A percentile compares a stretch with the other conserved stretches of the same genome.
Conservation (phyloP, 2,113 vertebrate species). For the Lampris megalopsis region DNA sequence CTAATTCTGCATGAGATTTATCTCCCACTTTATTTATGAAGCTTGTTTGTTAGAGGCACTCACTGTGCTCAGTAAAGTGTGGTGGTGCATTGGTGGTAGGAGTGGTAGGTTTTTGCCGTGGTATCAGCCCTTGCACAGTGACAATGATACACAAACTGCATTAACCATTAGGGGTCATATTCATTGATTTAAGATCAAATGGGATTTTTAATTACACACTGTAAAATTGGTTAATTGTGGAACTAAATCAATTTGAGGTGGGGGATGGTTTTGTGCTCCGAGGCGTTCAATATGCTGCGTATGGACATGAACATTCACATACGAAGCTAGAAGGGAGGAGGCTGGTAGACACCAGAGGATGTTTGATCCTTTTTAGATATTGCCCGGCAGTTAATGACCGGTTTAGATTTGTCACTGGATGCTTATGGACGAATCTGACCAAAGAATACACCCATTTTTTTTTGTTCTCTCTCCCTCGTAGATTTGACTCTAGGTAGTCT, state of each 20-base stretch:
- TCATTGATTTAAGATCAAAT: slow-evolving; percentile 42
- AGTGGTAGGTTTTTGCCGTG: slow-evolving; percentile 27
- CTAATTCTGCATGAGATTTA: slow-evolving; percentile 44
- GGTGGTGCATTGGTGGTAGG: neutral
- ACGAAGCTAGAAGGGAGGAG: neutral
- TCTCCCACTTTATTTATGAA: slow-evolving; percentile 41
- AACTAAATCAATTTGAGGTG: slow-evolving; percentile 57
- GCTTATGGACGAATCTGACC: no score
- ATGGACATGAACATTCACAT: slow-evolving; percentile 23
- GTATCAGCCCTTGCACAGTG: slow-evolving; percentile 31
- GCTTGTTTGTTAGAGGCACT: slow-evolving; percentile 21
- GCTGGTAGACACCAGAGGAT: neutral
- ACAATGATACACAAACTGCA: slow-evolving; percentile 10
- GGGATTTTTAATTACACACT: slow-evolving; percentile 54
- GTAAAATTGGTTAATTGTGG: slow-evolving; percentile 49
- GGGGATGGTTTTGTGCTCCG: slow-evolving; percentile 38
- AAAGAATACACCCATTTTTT: no score
- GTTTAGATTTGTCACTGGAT: no score
- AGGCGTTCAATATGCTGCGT: slow-evolving; percentile 21
- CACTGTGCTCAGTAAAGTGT: slow-evolving; percentile 15
- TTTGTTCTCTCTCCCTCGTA: no score
- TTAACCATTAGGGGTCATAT: slow-evolving; percentile 57
- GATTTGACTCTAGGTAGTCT: no score
- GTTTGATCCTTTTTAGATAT: no score
- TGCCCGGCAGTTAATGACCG: no score